Base-by-base conservation (phyloP, 2,888 invertebrate species). In the Pecten maximus region DNA sequence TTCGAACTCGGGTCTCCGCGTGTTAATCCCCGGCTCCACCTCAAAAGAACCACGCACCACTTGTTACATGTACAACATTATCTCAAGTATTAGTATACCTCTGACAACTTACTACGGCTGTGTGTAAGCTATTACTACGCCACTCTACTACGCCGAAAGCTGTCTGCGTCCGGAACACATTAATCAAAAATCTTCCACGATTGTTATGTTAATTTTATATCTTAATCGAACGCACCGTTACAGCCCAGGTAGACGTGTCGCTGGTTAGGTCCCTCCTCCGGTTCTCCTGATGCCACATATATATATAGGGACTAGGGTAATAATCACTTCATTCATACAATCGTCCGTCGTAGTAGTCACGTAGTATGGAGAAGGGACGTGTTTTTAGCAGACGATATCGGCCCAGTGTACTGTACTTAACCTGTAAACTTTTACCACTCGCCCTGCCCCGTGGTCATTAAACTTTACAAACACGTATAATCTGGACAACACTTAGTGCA, bases 201-300 rank as follows among this genome's bases (percentile, higher is more conserved):
- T 74, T 74, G 74, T 74, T 74, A 74, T 74, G 74, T 74, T 74
- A 74, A 74, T 74, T 74, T 35, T 28, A 74, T 74, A 74, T 74
- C 74, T 74, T 35, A 74, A 74, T 74, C 74, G 74, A 74, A 74
- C 74, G 74, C 74, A 35, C 74, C 28, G 74, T 74, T 74, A 74
- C 35, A 74, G 74, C 74, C 35, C 54, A 54, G 54, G 54, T 54
- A 54, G 54, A 54, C 6, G 23, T 54, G 54, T 74, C 74, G 74
- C 74, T 35, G 35, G 74, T 74, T 35, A 74, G 74, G 74, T 74
- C 74, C 74, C 74, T 74, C 74, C 74, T 35, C 74, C n/a, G 23
- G 16, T 19, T 54, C 74, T 23, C 74, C 23, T 35, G 74, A 74
- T 74, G 74, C 74, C 74, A 74, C n/a, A 28, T 74, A 74, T 74